These are phyloP conservation scores for Ennomos quercinarius DNA, from an alignment of 2,888 invertebrate species.

Conservation along the genomic window DNA sequence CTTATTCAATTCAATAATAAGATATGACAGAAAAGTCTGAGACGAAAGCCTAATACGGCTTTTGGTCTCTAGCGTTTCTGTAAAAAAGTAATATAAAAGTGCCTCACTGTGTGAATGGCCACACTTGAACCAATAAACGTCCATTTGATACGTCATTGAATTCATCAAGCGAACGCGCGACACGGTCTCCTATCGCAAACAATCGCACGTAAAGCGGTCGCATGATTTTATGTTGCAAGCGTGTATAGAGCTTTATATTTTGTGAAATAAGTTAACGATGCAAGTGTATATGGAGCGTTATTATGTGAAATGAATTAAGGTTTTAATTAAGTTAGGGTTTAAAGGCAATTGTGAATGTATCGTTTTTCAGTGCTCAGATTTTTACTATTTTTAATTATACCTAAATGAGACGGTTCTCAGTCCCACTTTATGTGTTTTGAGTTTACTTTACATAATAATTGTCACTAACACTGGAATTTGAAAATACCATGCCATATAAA, in stretches of 20 bases:
- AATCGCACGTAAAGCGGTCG: constrained; percentile 62
- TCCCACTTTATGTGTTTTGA: no score
- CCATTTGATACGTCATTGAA: constrained; percentile 34
- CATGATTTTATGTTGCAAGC: constrained; percentile 55
- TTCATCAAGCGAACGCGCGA: constrained; percentile 37
- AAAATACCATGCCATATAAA: no score
- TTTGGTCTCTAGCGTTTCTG: not conserved
- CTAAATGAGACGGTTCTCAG: no score
- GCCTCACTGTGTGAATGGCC: constrained; percentile 6
- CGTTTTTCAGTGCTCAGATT: not conserved
- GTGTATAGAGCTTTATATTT: constrained; percentile 31
- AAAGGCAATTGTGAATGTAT: not conserved
- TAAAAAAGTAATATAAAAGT: not conserved
- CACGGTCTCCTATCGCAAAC: constrained; percentile 44
- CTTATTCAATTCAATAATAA: no score
- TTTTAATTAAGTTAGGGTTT: constrained; percentile 24
- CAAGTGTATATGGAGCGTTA: constrained; percentile 7
- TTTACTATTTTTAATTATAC: no score
- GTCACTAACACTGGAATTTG: no score
- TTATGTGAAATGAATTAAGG: constrained; percentile 26
- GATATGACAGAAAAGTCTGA: no score
- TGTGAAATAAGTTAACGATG: constrained; percentile 18
- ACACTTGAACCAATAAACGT: constrained; percentile 29
- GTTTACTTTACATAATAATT: no score
- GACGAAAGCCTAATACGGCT: no score